Conservation (phyloP, 2,888 invertebrate genomes). For the Hydropsyche betteni region DNA sequence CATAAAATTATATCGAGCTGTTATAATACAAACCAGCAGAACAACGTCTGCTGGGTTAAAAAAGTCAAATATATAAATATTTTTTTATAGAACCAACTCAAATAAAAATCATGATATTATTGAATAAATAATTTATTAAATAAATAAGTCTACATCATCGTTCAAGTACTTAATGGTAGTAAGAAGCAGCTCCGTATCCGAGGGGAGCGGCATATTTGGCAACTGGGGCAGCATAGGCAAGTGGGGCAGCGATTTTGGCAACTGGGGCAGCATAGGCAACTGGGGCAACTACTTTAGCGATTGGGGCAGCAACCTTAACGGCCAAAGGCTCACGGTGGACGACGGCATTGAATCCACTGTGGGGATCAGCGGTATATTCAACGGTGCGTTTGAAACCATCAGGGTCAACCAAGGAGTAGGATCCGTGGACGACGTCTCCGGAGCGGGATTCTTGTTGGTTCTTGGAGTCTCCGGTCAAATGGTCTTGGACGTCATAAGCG, state of each 20-base stretch:
- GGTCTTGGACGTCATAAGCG: conserved; percentile 66
- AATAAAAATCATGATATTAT: not conserved
- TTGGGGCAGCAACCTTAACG: conserved; percentile 38
- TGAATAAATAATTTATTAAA: conserved; percentile 29
- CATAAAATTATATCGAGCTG: too few species aligned
- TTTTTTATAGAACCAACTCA: not conserved
- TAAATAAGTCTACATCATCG: not conserved
- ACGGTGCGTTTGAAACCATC: conserved; percentile 63
- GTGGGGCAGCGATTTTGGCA: conserved; percentile 58
- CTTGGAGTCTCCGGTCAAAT: conserved; percentile 62
- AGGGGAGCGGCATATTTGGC: conserved; percentile 55
- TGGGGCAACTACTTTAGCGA: conserved; percentile 53
- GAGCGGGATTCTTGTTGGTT: conserved; percentile 60
- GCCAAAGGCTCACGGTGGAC: conserved; percentile 61
- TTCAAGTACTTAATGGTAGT: conserved; percentile 43
- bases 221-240: conserved; percentile 52
- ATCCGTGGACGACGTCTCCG: conserved; percentile 61
- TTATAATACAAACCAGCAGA: too few species aligned
- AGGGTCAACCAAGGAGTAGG: conserved; percentile 61
- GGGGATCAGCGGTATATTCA: conserved; percentile 64
- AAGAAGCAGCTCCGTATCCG: conserved; percentile 55
- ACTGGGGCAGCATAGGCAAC: conserved; percentile 53
- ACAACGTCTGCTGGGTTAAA: too few species aligned
- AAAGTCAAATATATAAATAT: too few species aligned
- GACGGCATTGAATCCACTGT: conserved; percentile 66